Base-by-base conservation (phyloP, 2,797 vertebrate genomes). In the Spondyliosoma cantharus region DNA sequence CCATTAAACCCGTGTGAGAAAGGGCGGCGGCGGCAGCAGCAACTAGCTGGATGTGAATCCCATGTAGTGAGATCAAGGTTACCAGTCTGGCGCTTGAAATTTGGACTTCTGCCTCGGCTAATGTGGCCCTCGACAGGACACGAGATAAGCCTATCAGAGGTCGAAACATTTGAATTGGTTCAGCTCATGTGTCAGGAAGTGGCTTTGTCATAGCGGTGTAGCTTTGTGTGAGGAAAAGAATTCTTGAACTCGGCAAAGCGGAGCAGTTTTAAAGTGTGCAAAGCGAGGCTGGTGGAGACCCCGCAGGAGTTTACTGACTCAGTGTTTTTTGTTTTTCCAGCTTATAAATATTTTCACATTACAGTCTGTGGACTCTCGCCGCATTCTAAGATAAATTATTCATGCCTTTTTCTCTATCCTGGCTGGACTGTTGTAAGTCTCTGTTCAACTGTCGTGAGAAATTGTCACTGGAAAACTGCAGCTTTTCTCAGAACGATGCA, bases 321-420 rank as follows among this genome's bases (percentile, higher is more conserved):
- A 43, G 8, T 29, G 17, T 48, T 56, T 64, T 81, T 65, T 7
- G 22, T 24, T 77, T 74, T 43, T 75, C 56, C 62, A 70, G 19
- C 66, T 70, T 72, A 65, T 58, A 79, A 85, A 74, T 86, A 85
- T 86, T 88, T 88, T 60, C 50, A 78, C 74, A 78, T 72, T 76
- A 67, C 71, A 72, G 58, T 76, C 58, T 74, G 79, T 82, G 74
- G 74, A 81, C 71, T 83, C 71, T 61, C 29, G 8, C 71, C 22
- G 49, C 76, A 53, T 79, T 82, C 49, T 64, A 8, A 81, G 86
- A 86, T 88, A 75, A 75, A 85, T 87, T 81, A 87, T 89, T 88
- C 67, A 83, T 78, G 78, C 37, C 2, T 32, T 83, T 59, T 24
- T 19, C 46, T 57, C 27, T 37, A n/a, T 82, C 71, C 57, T 50